phyloP scores from a whole-genome alignment of 2,113 vertebrate species.

The Oceanites oceanicus region DNA sequence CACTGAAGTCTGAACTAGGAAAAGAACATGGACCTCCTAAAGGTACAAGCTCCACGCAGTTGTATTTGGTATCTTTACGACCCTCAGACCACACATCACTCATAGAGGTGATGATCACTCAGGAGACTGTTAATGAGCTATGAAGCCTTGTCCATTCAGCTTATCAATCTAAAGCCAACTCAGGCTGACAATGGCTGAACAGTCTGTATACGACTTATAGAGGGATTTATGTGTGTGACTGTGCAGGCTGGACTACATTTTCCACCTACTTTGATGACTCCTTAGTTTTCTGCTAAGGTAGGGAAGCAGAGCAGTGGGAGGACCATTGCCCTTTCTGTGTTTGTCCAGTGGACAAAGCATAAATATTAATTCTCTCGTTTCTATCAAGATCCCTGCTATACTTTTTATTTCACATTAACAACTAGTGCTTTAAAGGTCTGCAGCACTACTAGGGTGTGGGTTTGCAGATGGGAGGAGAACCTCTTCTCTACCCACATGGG shows the following conservation, averaged over 20 bases:
- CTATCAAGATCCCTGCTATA: not conserved
- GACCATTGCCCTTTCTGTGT: not conserved
- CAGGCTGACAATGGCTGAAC: not conserved
- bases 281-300: not conserved
- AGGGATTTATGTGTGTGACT: not conserved
- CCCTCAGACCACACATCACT: not conserved
- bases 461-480: not conserved
- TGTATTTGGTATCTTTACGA: not conserved
- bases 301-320: not conserved
- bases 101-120: not conserved
- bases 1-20: not conserved
- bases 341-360: not conserved
- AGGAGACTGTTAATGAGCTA: not conserved
- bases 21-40: not conserved
- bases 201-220: not conserved
- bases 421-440: not conserved
- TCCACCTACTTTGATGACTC: not conserved
- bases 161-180: not conserved
- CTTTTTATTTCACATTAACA: not conserved
- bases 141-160: not conserved
- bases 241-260: not conserved
- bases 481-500: accelerated
- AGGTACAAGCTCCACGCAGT: not conserved
- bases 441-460: not conserved
- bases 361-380: not conserved